These are phyloP conservation scores for Varanus salvator DNA, from an alignment of 2,113 vertebrate genomes.

Conservation along the genomic window DNA sequence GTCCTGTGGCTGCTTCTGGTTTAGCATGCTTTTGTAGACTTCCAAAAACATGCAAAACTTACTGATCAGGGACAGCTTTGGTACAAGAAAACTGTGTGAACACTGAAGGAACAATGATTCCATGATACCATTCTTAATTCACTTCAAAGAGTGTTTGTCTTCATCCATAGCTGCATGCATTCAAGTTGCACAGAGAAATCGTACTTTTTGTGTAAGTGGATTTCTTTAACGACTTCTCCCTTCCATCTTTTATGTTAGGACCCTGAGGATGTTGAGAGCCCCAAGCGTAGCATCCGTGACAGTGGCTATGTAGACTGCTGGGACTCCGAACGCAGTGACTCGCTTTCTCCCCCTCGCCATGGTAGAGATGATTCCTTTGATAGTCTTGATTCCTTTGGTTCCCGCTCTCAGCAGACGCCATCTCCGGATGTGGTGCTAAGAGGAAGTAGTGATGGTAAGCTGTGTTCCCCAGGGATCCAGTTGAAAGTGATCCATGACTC, in stretches of 20 bases:
- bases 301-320: conserved; percentile 98
- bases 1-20: background rate
- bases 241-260: conserved; percentile 80
- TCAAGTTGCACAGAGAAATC: background rate
- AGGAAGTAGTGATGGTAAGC: conserved; percentile 95
- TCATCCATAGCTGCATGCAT: background rate
- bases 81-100: background rate
- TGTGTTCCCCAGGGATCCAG: rapidly evolving
- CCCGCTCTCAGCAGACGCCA: conserved; percentile 93
- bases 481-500: background rate
- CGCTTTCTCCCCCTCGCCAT: conserved; percentile 92
- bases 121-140: background rate
- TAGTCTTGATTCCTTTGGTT: conserved; percentile 98
- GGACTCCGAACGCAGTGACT: conserved; percentile 97
- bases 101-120: background rate
- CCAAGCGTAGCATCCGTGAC: conserved; percentile 92
- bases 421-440: conserved; percentile 95
- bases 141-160: background rate
- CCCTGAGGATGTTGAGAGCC: conserved; percentile 90
- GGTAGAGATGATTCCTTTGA: conserved; percentile 97
- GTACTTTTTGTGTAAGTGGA: background rate
- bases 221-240: conserved; percentile 23
- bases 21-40: background rate
- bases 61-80: background rate
- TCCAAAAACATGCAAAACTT: background rate